Base-by-base conservation (phyloP, 2,797 vertebrate species). In the Euthynnus affinis region DNA sequence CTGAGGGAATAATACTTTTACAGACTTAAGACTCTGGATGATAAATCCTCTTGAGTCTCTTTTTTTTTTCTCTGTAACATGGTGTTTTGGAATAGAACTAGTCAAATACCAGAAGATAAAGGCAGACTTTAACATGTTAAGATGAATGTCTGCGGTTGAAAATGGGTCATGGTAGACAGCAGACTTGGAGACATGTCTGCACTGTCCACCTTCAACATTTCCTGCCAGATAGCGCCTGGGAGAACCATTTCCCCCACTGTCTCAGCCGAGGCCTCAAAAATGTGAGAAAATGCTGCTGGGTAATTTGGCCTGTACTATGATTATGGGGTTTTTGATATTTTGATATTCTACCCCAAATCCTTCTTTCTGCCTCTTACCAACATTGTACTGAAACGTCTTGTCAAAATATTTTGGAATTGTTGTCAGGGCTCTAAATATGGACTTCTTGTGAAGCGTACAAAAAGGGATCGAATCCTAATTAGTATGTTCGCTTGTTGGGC, bases 321-420 rank as follows among this genome's bases (percentile, higher is more conserved):
- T 94, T 93, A 90, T 89, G 89, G 87, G 78, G 60, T 93, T 93
- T 91, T 92, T 86, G 78, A 93, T 92, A 92, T 94, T 94, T 92
- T 92, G 85, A 93, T 94, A 93, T 93, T 92, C 88, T 78, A 85
- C 76, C 81, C 89, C 73, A 90, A 88, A 85, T 89, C 91, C 85
- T 53, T 82, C 51, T 75, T 58, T 86, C 68, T 86, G 80, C 56
- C 69, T 90, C 69, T 84, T 42, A 58, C 81, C 71, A 62, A 83
- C 83, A 85, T 83, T 85, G 85, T 67, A 81, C 86, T 83, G 65
- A 91, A 89, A 90, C 1, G 65, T 84, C 81, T 80, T 88, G 89
- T 94, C 91, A 90, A 91, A 94, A 91, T 91, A 90, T 93, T 91
- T 91, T 91, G 81, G 85, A 92, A 88, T 85, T 85, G 84, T 83